Evolutionary conservation across 2,113 vertebrate genomes (phyloP), one percentile per base, ranked within the genome.

Genomic region (Xiphias gladius): DNA sequence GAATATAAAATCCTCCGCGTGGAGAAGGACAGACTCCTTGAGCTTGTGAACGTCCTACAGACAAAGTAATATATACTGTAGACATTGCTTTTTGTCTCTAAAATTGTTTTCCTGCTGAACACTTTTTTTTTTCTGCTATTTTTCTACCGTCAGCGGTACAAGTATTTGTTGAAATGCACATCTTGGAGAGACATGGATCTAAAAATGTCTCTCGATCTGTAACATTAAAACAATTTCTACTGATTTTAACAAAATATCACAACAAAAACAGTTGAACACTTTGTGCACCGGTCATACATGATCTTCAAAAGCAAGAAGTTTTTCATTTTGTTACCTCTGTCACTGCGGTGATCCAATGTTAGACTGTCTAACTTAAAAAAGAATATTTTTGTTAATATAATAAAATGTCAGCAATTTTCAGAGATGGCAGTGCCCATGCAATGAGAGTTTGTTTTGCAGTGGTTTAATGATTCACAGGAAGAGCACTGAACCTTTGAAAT

Each of bases 41-140:
- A 97, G 57, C 91, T 97, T 78, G 89, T 97, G 83, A 70, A 92
- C 10, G 65, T 93, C 67, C 94, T 96, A 55, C 96, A 97, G 91
- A 91, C 79, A 90, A 97, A 96, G 97, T 91, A 76, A 67, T 48
- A 3, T 20, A 32, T 12, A 12, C 12, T 28, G 1, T 1, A 24
- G 4, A 73, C 7, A 54, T 14, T 5, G 20, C 20, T 17, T 35
- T 55, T 58, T 66, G 13, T 57, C 16, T 24, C 16, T 50, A 12
- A 0, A n/a, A 2, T 41, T 59, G 41, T 2, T 55, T 16, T 68
- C 24, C 14, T 30, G 14, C 12, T 35, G 30, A 20, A 22, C 17
- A 37, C 16, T 7, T 3, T 35, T 61, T 58, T 28, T 58, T 13
- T 57, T 14, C 24, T 2, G 32, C 32, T 35, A 35, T 9, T 54